phyloP scores from a whole-genome alignment of 1,140 invertebrate genomes.

The Gryllus bimaculatus region DNA sequence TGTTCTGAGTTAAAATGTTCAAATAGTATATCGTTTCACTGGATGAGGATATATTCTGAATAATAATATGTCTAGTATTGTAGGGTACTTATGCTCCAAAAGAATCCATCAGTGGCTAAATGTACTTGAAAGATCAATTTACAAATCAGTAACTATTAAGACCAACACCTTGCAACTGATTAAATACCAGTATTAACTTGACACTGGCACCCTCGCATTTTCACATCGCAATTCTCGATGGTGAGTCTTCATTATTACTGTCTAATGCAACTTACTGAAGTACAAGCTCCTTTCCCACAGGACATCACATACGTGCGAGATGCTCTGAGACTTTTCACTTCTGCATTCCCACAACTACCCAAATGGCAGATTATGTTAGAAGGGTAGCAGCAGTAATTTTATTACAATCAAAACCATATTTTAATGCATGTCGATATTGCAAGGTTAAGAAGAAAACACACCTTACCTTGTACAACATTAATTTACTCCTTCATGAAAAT shows the following conservation, averaged over 20 bases:
- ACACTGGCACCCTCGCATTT: neutral
- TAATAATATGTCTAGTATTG: neutral
- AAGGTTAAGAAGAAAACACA: neutral
- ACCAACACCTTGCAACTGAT: neutral
- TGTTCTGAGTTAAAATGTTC: neutral
- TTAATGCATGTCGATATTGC: too few relatives aligned
- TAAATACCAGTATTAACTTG: neutral
- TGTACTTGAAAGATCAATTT: neutral
- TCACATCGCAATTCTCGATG: neutral
- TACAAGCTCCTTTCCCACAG: neutral
- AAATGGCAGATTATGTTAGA: neutral
- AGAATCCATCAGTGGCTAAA: neutral
- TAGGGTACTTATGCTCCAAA: neutral
- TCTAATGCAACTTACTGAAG: neutral
- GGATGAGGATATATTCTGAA: neutral
- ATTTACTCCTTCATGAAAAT: neutral
- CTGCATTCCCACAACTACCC: neutral
- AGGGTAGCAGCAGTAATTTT: neutral
- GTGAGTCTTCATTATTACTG: neutral
- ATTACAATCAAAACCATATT: too few relatives aligned
- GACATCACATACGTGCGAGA: neutral
- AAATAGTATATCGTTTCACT: neutral
- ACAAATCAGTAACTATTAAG: too few relatives aligned
- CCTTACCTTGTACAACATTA: neutral
- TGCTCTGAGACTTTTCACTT: neutral